A percentile compares a stretch with the other conserved stretches of the same genome.
phyloP scores from a whole-genome alignment of 1,140 invertebrate genomes.

The Eueides isabella region DNA sequence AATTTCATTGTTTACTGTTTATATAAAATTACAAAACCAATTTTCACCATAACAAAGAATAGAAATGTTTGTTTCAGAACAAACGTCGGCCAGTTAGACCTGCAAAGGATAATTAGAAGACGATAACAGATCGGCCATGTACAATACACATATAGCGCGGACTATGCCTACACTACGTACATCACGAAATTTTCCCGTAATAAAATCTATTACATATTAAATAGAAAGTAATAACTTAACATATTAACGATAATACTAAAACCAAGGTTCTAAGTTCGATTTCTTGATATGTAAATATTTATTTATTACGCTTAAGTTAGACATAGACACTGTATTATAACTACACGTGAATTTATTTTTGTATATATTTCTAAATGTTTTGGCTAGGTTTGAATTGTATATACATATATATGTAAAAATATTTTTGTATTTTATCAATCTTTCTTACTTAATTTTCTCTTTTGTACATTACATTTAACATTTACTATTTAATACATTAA shows the following conservation, averaged over 20 bases:
- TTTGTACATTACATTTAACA: too few relatives aligned
- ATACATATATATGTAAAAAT: too few relatives aligned
- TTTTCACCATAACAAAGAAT: constrained; percentile 19
- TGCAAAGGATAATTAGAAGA: constrained; percentile 15
- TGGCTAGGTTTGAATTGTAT: too few relatives aligned
- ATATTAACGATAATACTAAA: constrained; percentile 4
- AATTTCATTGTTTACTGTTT: background rate
- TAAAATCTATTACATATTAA: background rate
- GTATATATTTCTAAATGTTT: background rate
- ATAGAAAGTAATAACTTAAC: background rate
- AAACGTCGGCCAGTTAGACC: constrained; percentile 5
- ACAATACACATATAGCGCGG: constrained; percentile 21
- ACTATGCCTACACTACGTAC: constrained; percentile 11
- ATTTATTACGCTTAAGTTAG: background rate
- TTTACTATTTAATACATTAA: too few relatives aligned
- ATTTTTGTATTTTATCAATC: too few relatives aligned
- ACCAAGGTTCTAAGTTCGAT: background rate
- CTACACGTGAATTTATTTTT: background rate
- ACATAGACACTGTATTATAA: background rate
- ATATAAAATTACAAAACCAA: constrained; percentile 2
- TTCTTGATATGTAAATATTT: background rate
- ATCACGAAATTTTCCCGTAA: constrained; percentile 19
- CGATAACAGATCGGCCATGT: constrained; percentile 1
- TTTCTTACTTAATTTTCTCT: too few relatives aligned
- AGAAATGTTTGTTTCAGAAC: constrained; percentile 27